Conservation (phyloP, 2,888 invertebrate genomes). For the Fragum whitleyi region DNA sequence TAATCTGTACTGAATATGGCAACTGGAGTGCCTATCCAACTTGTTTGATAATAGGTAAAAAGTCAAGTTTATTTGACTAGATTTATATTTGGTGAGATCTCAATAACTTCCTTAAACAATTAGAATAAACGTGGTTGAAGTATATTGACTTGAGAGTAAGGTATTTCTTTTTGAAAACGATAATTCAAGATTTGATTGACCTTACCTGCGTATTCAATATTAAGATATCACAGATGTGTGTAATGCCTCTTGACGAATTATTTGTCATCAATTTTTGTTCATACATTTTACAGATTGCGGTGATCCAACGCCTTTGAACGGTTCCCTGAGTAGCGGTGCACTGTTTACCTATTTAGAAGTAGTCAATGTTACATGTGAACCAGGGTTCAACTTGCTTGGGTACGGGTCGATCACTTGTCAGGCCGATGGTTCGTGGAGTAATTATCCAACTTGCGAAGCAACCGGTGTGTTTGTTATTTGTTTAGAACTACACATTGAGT, state of each 20-base stretch:
- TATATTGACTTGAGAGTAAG: too few species aligned
- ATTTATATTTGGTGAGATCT: too few species aligned
- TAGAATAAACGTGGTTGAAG: too few species aligned
- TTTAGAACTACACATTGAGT: too few species aligned
- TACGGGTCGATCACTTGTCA: constrained; percentile 26
- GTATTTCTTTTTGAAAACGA: too few species aligned
- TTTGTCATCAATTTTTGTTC: too few species aligned
- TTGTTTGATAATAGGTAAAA: constrained; percentile 27
- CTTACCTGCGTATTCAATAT: too few species aligned
- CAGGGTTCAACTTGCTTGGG: constrained; percentile 29
- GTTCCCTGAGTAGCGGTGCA: neutral
- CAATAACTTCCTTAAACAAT: too few species aligned
- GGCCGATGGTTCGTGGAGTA: constrained; percentile 30
- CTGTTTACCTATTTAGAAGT: constrained; percentile 9
- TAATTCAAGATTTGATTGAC: too few species aligned
- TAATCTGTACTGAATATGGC: constrained; percentile 13
- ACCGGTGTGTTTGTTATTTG: constrained; percentile 25
- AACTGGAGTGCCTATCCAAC: constrained; percentile 28
- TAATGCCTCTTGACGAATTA: too few species aligned
- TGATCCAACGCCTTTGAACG: constrained; percentile 31
- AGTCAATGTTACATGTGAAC: constrained; percentile 30
- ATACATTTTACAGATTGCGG: constrained; percentile 34
- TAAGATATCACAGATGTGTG: too few species aligned
- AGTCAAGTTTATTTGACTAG: too few species aligned
- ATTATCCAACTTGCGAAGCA: constrained; percentile 30